Conservation (phyloP, 1,140 invertebrate species). For the Apocrypta bakeri region DNA sequence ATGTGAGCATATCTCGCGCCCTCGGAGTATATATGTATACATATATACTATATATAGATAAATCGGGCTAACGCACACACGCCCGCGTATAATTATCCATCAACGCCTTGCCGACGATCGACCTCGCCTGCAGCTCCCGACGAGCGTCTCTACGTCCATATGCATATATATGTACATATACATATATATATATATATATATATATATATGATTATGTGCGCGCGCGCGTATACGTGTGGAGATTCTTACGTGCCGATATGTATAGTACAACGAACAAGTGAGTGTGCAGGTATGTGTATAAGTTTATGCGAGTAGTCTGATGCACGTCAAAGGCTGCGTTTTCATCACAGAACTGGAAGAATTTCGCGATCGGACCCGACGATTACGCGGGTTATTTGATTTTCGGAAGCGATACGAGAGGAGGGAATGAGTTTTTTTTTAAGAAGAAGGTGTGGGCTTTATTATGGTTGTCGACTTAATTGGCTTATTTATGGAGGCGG, state of each 20-base stretch:
- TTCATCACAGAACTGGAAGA: not conserved
- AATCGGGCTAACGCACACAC: conserved; percentile 11
- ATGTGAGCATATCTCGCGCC: conserved; percentile 15
- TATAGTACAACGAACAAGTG: too few relatives aligned
- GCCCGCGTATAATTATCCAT: conserved; percentile 46
- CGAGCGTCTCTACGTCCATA: conserved; percentile 2
- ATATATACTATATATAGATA: not conserved
- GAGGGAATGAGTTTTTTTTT: not conserved
- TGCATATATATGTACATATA: not conserved
- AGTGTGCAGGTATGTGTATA: not conserved
- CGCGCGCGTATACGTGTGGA: not conserved
- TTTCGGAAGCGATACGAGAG: not conserved
- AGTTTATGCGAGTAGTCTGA: not conserved
- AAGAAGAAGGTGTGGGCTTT: not conserved
- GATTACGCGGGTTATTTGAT: not conserved
- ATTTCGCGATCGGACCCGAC: not conserved
- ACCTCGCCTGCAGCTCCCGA: conserved; percentile 11
- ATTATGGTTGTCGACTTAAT: not conserved
- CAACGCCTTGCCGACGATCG: conserved; percentile 23
- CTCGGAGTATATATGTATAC: conserved; percentile 17
- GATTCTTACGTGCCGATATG: conserved; percentile 38
- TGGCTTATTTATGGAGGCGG: conserved; percentile 1
- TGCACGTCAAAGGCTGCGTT: not conserved
- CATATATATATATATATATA: too few relatives aligned
- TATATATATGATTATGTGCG: not conserved